Percentiles rank a stretch among this genome's conserved stretches.
These are phyloP conservation scores for Aphelenchoides avenae DNA, from an alignment of 1,140 invertebrate species.

Conservation along the genomic window DNA sequence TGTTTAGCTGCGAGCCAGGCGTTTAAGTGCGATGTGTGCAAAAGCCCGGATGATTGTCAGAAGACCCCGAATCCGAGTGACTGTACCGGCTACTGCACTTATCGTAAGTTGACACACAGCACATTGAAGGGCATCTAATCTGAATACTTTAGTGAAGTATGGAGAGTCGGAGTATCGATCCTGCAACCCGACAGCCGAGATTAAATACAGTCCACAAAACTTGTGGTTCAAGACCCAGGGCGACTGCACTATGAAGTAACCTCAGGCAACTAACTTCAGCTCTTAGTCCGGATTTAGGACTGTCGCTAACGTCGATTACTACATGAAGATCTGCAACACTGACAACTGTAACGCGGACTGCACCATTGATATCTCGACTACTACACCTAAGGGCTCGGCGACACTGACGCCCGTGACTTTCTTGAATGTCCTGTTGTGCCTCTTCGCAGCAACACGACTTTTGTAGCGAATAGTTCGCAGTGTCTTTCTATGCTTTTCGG, in stretches of 20 bases:
- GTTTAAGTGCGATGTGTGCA: neutral
- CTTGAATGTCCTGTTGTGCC: neutral
- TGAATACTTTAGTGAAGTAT: neutral
- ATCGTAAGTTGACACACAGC: slow-evolving; percentile 1
- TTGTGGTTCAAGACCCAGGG: neutral
- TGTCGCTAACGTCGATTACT: neutral
- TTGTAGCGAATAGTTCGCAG: neutral
- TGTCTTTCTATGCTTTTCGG: too few relatives aligned
- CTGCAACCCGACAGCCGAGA: neutral
- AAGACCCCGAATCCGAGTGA: neutral
- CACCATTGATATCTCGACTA: neutral
- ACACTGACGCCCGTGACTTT: neutral
- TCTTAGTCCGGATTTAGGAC: neutral
- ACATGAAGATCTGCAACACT: slow-evolving; percentile 1
- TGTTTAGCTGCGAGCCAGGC: neutral
- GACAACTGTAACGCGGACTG: slow-evolving; percentile 8
- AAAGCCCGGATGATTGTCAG: neutral
- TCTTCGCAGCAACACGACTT: neutral
- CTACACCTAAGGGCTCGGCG: too few relatives aligned
- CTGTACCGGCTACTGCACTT: slow-evolving; percentile 5
- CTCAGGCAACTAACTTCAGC: neutral
- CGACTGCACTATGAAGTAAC: neutral
- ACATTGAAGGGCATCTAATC: too few relatives aligned
- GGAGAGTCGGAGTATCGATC: neutral
- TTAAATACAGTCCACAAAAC: neutral